Evolutionary conservation across 30 jellyfish, hydroid and myxozoan genomes (phyloP), one percentile per base, ranked within the genome.

Genomic region (Hydra vulgaris): DNA sequence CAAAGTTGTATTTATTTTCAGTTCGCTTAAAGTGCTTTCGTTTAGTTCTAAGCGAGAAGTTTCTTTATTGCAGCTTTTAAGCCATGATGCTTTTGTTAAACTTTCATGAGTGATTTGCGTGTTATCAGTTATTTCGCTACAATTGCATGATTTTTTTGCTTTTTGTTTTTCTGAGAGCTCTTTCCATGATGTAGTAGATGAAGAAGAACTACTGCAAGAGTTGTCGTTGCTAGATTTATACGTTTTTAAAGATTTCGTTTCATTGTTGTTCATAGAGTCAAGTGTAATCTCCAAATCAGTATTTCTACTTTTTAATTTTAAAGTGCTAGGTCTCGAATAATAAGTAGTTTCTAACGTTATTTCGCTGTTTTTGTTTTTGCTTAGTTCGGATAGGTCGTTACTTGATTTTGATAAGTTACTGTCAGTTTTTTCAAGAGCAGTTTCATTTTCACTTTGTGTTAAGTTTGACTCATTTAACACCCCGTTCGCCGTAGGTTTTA

Each of bases 281-380:
- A 75, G 72, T 12, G 21, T 70, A 21, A 75, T 75, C 24, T 75
- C 56, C 5, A 75, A 22, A n/a, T 75, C 83, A 0, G 83, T 75
- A 18, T 75, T 20, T 53, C 25, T 22, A 5, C 83, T 27, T 25
- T 75, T 75, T 75, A 75, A 75, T 22, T 21, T 70, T 23, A 75
- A 54, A 75, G 72, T 75, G 21, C 26, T 75, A 24, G 83, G 83
- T 53, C 83, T 75, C 12, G 1, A 21, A 22, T 7, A 70, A 70
- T 22, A 21, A 70, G 76, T 8, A 7, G 61, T 3, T 3, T 5
- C 61, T 40, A 40, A 40, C 12, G 61, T 40, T 40, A 40, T 3
- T 40, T 40, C 61, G 12, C 8, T 3, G 61, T 40, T 40, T 3
- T 40, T 40, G 12, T 40, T 3, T 40, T 40, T 40, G 5, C 61